phyloP scores from a whole-genome alignment of 2,888 invertebrate species.

The Meloe dianella region DNA sequence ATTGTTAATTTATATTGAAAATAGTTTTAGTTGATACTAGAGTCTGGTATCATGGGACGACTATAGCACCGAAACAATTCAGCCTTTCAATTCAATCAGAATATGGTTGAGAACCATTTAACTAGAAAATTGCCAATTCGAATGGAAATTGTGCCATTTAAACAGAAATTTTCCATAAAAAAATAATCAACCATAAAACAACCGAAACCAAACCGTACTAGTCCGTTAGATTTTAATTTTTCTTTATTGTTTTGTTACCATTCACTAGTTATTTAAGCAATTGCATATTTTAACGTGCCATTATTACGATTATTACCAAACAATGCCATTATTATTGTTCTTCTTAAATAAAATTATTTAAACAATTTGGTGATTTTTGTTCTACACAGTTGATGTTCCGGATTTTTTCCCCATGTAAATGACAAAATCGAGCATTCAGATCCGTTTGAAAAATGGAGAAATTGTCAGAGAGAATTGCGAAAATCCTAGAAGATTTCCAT shows the following conservation, averaged over 20 bases:
- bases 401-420: too few species aligned
- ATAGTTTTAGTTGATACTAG: slow-evolving; percentile 86
- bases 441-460: background rate
- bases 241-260: background rate
- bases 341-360: background rate
- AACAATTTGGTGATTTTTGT: background rate
- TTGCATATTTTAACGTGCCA: background rate
- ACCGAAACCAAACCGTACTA: background rate
- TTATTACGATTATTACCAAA: background rate
- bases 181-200: background rate
- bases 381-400: too few species aligned
- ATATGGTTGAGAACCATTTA: slow-evolving; percentile 71
- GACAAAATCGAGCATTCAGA: background rate
- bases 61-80: slow-evolving; percentile 79
- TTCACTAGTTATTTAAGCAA: background rate
- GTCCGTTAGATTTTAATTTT: background rate
- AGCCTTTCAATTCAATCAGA: slow-evolving; percentile 91
- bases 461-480: background rate
- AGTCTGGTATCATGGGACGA: slow-evolving; percentile 90
- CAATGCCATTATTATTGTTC: background rate
- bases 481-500: background rate
- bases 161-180: background rate
- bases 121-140: background rate
- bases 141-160: background rate
- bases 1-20: background rate